Evolutionary conservation across 2,888 invertebrate genomes (phyloP), one percentile per base, ranked within the genome.

Genomic region (Philhelius pedissequus): DNA sequence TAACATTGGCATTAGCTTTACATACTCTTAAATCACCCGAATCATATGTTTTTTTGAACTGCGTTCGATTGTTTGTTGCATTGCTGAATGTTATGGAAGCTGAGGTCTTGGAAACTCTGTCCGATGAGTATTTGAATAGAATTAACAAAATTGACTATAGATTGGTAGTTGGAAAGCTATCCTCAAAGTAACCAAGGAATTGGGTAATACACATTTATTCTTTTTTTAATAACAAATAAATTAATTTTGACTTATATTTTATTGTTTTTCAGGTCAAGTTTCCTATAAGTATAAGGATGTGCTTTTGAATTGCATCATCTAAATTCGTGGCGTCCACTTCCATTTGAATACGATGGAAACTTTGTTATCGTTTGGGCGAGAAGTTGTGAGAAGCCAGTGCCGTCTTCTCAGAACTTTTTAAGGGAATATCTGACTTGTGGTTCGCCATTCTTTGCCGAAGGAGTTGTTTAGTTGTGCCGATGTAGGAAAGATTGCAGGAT

Each of bases 31-130:
- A 89, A 68, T 87, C 89, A 25, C 87, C 88, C 22, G 92, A 92
- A 45, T 91, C 91, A 2, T 92, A 91, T 52, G 89, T 90, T 1
- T 92, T 91, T 68, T 87, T 92, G 1, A 92, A 92, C 84, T 90
- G 91, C 48, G 90, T 92, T 32, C 88, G 90, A 5, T 80, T 92
- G 0, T 89, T 92, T 83, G 89, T 89, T 15, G 87, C 87, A 1
- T 64, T 92, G 45, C 86, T 90, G 11, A 87, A 90, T 75, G 81
- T 90, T 0, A 88, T 91, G 88, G 90, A 91, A 77, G 60, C 87
- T 0, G 89, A 90, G 68, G 90, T 92, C 4, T 66, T 92, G 50
- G 90, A 91, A n/a, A 86, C 89, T 7, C 86, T 92, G 11, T 88
- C 89, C 20, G 90, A 89, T 56, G 91, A 91, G 62, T 92, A 91